Evolutionary conservation across 1,140 invertebrate species (phyloP).

Genomic region (Drosophila subpulchrella): DNA sequence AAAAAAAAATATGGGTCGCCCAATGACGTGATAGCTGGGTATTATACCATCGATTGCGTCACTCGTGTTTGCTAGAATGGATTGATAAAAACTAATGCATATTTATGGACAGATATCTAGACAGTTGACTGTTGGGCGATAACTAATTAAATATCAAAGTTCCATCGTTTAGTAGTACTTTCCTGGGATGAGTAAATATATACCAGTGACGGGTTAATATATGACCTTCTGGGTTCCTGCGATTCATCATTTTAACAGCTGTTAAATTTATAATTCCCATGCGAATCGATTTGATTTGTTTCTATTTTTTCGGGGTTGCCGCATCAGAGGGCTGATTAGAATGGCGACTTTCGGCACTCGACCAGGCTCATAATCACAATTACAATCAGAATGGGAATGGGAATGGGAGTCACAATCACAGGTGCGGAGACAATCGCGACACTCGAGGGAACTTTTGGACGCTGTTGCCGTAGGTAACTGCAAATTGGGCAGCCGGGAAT

Average conservation of each 20-base stretch:
- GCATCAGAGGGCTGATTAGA: conserved; percentile 27
- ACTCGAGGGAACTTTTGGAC: conserved; percentile 5
- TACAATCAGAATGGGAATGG: conserved; percentile 1
- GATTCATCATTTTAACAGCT: conserved; percentile 15
- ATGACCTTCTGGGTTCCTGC: neutral
- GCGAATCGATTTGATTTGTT: neutral
- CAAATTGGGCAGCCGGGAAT: conserved; percentile 11
- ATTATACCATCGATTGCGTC: conserved; percentile 25
- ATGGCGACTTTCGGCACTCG: conserved; percentile 6
- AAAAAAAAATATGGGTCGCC: conserved; percentile 1
- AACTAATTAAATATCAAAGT: conserved; percentile 34
- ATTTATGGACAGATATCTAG: conserved; percentile 28
- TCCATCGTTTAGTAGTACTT: neutral
- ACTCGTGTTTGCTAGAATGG: neutral
- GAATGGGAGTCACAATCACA: neutral
- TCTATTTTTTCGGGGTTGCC: conserved; percentile 25
- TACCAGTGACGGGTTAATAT: conserved; percentile 11
- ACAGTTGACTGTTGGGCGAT: conserved; percentile 24
- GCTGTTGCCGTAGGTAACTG: conserved; percentile 53
- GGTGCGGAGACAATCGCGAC: conserved; percentile 2
- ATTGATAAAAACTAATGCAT: conserved; percentile 24
- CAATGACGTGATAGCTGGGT: neutral
- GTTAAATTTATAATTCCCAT: conserved; percentile 1
- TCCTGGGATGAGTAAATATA: conserved; percentile 1
- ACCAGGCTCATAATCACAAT: neutral